Base-by-base conservation (phyloP, 2,888 invertebrate species). In the Synergus laeviventris region DNA sequence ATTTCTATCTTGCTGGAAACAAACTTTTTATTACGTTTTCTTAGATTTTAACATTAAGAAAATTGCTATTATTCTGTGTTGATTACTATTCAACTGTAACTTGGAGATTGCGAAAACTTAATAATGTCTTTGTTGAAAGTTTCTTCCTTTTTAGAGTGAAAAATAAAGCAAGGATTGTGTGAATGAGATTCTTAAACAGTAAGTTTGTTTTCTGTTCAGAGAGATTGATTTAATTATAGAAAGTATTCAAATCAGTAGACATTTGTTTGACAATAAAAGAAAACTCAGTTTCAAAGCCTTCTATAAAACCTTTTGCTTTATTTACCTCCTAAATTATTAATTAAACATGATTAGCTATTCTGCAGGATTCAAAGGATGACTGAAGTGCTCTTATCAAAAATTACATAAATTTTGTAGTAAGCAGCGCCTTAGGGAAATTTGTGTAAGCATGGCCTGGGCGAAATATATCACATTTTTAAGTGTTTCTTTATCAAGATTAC, bases 341-440 rank as follows among this genome's bases (percentile, higher is more conserved):
- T 70, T 24, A 70, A 31, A 45, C 39, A 14, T 11, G 14, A 24
- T 70, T 49, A 49, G n/a, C 31, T 31, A 70, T 70, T 70, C 66
- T n/a, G 8, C 24, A 14, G 31, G 45, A 9, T 66, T 66, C 45
- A 66, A 66, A 66, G 70, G n/a, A 24, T 14, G 42, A 12, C 21
- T 49, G 11, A 70, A 49, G 70, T 49, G 70, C 45, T 45, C 70
- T 70, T 49, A 70, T 70, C 45, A 49, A n/a, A 70, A 49, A 31
- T 70, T 49, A 70, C 70, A 70, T 70, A 31, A 49, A 70, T 70
- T 31, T 70, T 49, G 5, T 36, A 49, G n/a, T n/a, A 8, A 31
- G 31, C 24, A 70, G 16, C 11, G 45, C 70, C 49, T 70, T 49
- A 49, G 70, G 70, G 70, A 49, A 49, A 49, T 21, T 70, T 49